Evolutionary conservation across 2,888 invertebrate genomes (phyloP), one percentile per base, ranked within the genome.

Genomic region (Steinernema scapterisci): DNA sequence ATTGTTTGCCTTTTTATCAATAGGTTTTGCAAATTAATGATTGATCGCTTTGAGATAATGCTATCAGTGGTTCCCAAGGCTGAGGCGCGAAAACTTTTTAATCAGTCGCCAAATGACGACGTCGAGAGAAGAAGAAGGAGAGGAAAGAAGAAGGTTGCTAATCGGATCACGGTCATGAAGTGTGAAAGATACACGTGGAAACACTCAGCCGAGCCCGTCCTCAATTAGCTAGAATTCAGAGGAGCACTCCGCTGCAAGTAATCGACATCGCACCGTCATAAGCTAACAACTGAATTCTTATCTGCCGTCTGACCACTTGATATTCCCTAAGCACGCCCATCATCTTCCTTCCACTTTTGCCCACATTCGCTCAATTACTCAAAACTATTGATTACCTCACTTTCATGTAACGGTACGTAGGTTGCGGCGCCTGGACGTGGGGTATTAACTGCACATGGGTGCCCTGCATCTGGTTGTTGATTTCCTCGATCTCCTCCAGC

Each of bases 401-500:
- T 63, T 63, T 63, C 63, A 63, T 63, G 31, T 63, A 63, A 16
- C 63, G 63, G 63, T 63, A 63, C 11, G 63, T 63, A 31, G 27
- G 63, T 25, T 63, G 63, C 31, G 23, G 63, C 63, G 63, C 63
- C 3, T 27, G 63, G 16, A 63, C 27, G 16, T 63, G 63, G 16
- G 63, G 38, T 27, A 63, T 63, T 16, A 63, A 11, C 31, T 63
- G 63, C 27, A 63, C 63, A 63, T 63, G 63, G 19, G 63, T 63
- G 2, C 63, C 63, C 31, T 63, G 25, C 63, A 63, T 63, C 19
- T 63, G 63, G 63, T 63, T 63, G 63, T 63, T 63, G 63, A 63
- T 63, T 27, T 63, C 63, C 19, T 63, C 63, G 31, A 63, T 63
- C 31, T 63, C 63, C 31, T 63, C 63, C 31, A 63, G 19, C 19